Percentiles rank a stretch among this genome's conserved stretches.
Conservation (phyloP, 92 coral and sea anemone genomes). For the Actinostola sp. region DNA sequence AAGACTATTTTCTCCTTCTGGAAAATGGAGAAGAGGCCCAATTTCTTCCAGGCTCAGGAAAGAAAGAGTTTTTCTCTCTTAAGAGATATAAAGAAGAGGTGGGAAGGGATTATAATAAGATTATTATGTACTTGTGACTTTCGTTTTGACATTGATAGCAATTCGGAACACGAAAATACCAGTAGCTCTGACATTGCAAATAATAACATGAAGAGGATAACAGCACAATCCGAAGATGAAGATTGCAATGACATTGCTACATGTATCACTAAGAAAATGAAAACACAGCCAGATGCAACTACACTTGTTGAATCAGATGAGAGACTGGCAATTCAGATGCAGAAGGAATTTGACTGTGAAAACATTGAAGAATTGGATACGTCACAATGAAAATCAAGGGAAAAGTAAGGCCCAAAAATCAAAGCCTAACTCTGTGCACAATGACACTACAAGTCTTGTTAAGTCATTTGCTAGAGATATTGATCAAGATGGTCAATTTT, state of each 20-base stretch:
- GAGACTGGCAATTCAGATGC: too few relatives aligned
- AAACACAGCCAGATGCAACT: too few relatives aligned
- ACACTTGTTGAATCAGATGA: too few relatives aligned
- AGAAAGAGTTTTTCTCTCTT: constrained; percentile 30
- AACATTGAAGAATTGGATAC: constrained; percentile 17
- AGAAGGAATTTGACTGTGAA: too few relatives aligned
- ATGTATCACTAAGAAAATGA: too few relatives aligned
- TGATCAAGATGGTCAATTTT: constrained; percentile 42
- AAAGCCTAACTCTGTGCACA: too few relatives aligned
- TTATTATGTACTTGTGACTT: constrained; percentile 56
- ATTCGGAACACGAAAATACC: constrained; percentile 25
- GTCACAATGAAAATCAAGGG: neutral
- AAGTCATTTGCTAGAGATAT: constrained; percentile 27
- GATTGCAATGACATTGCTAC: too few relatives aligned
- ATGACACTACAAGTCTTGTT: constrained; percentile 33
- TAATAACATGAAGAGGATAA: too few relatives aligned
- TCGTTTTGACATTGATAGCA: too few relatives aligned
- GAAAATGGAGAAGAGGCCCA: constrained; percentile 55
- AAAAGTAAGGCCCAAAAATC: too few relatives aligned
- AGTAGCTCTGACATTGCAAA: constrained; percentile 16
- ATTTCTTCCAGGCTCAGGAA: constrained; percentile 53
- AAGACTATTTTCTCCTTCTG: constrained; percentile 47
- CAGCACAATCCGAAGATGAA: too few relatives aligned
- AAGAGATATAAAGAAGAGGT: constrained; percentile 47
- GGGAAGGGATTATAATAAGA: constrained; percentile 55